Conservation (phyloP, 2,113 vertebrate species). For the Rhinoptilus africanus region DNA sequence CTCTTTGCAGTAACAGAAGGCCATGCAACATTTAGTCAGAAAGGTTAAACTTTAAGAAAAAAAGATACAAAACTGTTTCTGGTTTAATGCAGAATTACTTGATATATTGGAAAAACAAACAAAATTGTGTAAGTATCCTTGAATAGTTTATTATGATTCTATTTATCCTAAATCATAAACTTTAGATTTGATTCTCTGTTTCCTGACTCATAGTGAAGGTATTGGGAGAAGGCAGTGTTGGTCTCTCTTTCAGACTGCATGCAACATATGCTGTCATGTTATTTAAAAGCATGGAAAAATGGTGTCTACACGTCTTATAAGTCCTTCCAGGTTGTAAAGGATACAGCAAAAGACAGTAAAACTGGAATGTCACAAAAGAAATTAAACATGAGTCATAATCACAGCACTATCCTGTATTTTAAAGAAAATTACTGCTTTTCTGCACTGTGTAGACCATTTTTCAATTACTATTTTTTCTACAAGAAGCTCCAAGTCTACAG, state of each 20-base stretch:
- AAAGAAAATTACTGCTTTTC: not conserved
- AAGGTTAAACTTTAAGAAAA: not conserved
- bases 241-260: not conserved
- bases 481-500: not conserved
- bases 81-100: not conserved
- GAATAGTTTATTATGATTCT: not conserved
- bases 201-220: not conserved
- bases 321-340: not conserved
- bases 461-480: not conserved
- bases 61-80: not conserved
- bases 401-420: not conserved
- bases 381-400: not conserved
- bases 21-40: not conserved
- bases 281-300: not conserved
- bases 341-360: not conserved
- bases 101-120: not conserved
- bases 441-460: not conserved
- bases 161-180: not conserved
- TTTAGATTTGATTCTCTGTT: not conserved
- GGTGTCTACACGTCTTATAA: not conserved
- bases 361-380: not conserved
- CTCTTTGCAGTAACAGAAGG: not conserved
- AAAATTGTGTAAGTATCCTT: not conserved
- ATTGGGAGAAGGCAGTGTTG: not conserved
- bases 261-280: not conserved